Base-by-base conservation (phyloP, 2,797 vertebrate species). In the Orestias chungarensis region DNA sequence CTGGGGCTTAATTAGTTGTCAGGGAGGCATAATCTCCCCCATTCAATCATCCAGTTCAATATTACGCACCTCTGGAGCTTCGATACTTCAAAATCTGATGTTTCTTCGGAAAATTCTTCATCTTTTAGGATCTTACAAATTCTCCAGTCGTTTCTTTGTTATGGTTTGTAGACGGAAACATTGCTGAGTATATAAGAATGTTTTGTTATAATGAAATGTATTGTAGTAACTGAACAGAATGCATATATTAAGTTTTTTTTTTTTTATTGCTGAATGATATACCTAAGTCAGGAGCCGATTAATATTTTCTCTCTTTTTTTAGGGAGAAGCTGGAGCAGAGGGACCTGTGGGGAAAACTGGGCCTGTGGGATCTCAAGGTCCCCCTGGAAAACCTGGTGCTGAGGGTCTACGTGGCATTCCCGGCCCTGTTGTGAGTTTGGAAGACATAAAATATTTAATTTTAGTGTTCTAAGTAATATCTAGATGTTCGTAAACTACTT, bases 371-470 rank as follows among this genome's bases (percentile, higher is more conserved):
- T 94, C 97, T 12, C 97, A 99, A 72, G 98, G 98, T 1, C 95
- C 97, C 23, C 70, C 96, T 70, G 98, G 98, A 74, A 99, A 99
- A 85, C 47, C 96, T 62, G 98, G 98, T 57, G 93, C 97, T 33
- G 98, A 99, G 65, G 98, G 98, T 84, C 95, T 99, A 35, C 95
- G 97, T 70, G 98, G 97, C 72, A 99, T 99, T 85, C 98, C 98
- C 31, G 97, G 98, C 31, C 96, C 98, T 68, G 97, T 99, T 92
- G 98, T 99, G 74, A 96, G 96, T 87, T 52, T 69, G 52, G 3
- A 1, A 17, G 3, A 62, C n/a, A 1, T 14, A 38, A 33, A 14
- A 35, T 18, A 23, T 7, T 25, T 15, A 31, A 23, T 18, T 47
- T 42, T 76, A 17, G n/a, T 20, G 7, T 38, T 29, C 43, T 12